A percentile compares a stretch with the other conserved stretches of the same genome.
These are phyloP conservation scores for Liolophura sinensis DNA, from an alignment of 1,140 invertebrate species.

Conservation along the genomic window DNA sequence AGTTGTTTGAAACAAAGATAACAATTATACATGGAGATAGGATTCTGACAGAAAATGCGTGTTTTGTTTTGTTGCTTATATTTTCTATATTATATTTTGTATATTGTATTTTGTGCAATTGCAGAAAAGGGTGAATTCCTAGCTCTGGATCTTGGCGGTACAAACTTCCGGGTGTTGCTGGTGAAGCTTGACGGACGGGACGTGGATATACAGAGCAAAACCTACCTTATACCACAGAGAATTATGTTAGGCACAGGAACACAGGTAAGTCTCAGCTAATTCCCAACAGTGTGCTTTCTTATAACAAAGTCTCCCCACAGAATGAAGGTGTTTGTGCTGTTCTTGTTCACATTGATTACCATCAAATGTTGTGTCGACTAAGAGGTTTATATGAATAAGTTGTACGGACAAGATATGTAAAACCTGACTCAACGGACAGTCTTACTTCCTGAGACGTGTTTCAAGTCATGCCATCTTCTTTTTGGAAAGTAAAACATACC, in stretches of 20 bases:
- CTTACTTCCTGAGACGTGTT: too few relatives aligned
- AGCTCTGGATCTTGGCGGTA: slow-evolving; percentile 96
- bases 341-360: too few relatives aligned
- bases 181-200: slow-evolving; percentile 78
- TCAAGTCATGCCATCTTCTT: too few relatives aligned
- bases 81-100: background rate
- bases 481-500: too few relatives aligned
- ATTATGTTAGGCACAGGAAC: slow-evolving; percentile 88
- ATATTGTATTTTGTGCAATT: slow-evolving; percentile 31
- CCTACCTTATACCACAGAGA: slow-evolving; percentile 91
- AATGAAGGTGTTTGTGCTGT: too few relatives aligned
- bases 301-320: too few relatives aligned
- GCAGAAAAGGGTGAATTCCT: slow-evolving; percentile 94
- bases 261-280: slow-evolving; percentile 59
- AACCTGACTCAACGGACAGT: too few relatives aligned
- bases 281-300: background rate
- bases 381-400: too few relatives aligned
- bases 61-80: background rate
- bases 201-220: slow-evolving; percentile 89
- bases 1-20: too few relatives aligned
- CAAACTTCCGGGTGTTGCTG: slow-evolving; percentile 95
- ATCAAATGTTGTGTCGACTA: too few relatives aligned
- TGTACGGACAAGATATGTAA: too few relatives aligned
- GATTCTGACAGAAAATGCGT: background rate
- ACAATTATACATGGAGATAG: background rate